A percentile compares a stretch with the other conserved stretches of the same genome.
These are phyloP conservation scores for Tribolium madens DNA, from an alignment of 1,140 invertebrate genomes.

Conservation along the genomic window DNA sequence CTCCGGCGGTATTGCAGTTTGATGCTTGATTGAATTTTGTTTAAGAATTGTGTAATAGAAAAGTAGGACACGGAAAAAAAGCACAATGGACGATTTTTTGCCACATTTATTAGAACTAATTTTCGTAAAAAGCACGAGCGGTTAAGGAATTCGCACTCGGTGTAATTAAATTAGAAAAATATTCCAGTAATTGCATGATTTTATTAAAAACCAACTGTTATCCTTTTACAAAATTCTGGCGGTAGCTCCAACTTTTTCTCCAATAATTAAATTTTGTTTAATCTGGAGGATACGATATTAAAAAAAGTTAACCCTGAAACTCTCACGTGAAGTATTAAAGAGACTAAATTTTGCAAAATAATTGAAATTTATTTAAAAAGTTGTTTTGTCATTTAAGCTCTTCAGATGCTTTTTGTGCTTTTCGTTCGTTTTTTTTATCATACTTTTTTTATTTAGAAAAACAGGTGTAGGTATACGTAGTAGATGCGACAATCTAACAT, in stretches of 20 bases:
- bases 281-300: not conserved
- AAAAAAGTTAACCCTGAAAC: not conserved
- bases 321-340: no score
- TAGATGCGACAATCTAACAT: no score
- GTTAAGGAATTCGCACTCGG: slow-evolving; percentile 7
- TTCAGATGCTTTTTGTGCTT: no score
- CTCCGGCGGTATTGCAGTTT: slow-evolving; percentile 50
- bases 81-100: slow-evolving; percentile 1
- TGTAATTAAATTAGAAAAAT: slow-evolving; percentile 19
- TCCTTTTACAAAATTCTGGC: not conserved
- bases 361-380: no score
- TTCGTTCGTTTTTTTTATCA: no score
- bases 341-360: no score
- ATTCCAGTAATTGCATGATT: not conserved
- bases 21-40: slow-evolving; percentile 52
- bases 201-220: slow-evolving; percentile 1
- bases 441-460: no score
- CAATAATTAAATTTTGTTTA: not conserved
- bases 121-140: not conserved
- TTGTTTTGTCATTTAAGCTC: no score
- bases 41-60: slow-evolving; percentile 48
- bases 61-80: slow-evolving; percentile 42
- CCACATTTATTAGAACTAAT: slow-evolving; percentile 1
- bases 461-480: no score
- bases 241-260: not conserved